Conservation (phyloP, 2,113 vertebrate genomes). For the Echinops telfairi region DNA sequence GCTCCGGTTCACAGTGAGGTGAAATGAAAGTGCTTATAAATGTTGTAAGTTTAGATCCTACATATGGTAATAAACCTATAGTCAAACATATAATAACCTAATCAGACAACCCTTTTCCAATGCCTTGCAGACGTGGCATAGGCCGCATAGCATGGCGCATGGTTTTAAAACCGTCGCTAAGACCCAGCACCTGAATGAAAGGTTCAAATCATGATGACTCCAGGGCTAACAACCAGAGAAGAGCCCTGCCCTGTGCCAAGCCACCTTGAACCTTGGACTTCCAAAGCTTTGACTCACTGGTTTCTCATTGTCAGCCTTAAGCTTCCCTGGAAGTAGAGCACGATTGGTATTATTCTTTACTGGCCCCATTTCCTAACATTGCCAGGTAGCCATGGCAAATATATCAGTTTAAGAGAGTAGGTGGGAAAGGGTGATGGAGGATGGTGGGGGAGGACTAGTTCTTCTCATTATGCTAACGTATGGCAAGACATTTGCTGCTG, state of each 20-base stretch:
- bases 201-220: not conserved
- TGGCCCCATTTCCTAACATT: not conserved
- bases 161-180: constrained; percentile 5
- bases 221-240: not conserved
- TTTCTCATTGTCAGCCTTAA: not conserved
- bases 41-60: constrained; percentile 42
- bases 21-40: constrained; percentile 21
- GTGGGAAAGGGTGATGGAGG: not conserved
- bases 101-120: constrained; percentile 42
- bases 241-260: not conserved
- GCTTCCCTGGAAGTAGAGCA: not conserved
- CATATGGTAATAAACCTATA: constrained; percentile 20
- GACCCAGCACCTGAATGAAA: constrained; percentile 1
- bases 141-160: not conserved
- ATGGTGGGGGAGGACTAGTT: not conserved
- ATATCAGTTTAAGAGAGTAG: not conserved
- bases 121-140: not conserved
- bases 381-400: not conserved
- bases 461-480: not conserved
- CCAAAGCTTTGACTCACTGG: not conserved
- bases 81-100: constrained; percentile 32
- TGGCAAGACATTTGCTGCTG: not conserved
- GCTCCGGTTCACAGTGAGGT: constrained; percentile 7
- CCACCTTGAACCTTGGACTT: not conserved
- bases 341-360: not conserved